phyloP scores from a whole-genome alignment of 2,113 vertebrate genomes.

The Nematolebias whitei region DNA sequence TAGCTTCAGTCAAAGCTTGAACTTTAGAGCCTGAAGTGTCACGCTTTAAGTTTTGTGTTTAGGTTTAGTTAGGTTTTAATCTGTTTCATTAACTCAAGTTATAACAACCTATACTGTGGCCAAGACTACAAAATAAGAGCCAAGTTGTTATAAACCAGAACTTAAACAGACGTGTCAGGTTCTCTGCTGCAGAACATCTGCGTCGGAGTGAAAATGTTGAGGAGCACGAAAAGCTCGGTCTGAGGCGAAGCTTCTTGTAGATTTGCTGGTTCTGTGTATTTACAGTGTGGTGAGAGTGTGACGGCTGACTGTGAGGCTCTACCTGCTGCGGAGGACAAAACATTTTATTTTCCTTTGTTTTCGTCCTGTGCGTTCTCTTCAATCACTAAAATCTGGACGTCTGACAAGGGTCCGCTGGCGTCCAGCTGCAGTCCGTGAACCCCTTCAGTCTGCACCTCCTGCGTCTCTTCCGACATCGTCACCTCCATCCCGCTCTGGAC shows the following conservation, averaged over 20 bases:
- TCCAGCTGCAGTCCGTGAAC: slow-evolving; percentile 81
- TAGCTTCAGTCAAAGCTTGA: too few species aligned
- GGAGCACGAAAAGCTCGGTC: slow-evolving; percentile 13
- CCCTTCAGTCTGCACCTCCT: slow-evolving; percentile 80
- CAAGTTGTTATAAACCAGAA: slow-evolving; percentile 23
- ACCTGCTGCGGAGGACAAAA: slow-evolving; percentile 22
- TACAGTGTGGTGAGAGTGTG: slow-evolving; percentile 34
- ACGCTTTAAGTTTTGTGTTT: too few species aligned
- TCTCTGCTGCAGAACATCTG: too few species aligned
- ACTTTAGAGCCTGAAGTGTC: too few species aligned
- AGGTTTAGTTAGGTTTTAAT: too few species aligned
- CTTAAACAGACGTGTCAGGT: slow-evolving; percentile 40
- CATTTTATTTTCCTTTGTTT: slow-evolving; percentile 63
- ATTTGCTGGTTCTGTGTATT: slow-evolving; percentile 22
- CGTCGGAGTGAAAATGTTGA: too few species aligned
- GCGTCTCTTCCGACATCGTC: slow-evolving; percentile 54
- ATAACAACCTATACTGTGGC: background rate
- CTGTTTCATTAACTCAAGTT: too few species aligned
- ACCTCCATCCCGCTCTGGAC: slow-evolving; percentile 84
- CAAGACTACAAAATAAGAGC: slow-evolving; percentile 11
- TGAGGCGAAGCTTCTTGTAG: background rate
- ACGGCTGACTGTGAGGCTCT: slow-evolving; percentile 21
- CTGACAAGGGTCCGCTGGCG: slow-evolving; percentile 78
- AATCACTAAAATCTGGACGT: slow-evolving; percentile 75
- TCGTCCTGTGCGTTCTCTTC: slow-evolving; percentile 78